Conservation (phyloP, 2,797 vertebrate genomes). For the Lacerta agilis region DNA sequence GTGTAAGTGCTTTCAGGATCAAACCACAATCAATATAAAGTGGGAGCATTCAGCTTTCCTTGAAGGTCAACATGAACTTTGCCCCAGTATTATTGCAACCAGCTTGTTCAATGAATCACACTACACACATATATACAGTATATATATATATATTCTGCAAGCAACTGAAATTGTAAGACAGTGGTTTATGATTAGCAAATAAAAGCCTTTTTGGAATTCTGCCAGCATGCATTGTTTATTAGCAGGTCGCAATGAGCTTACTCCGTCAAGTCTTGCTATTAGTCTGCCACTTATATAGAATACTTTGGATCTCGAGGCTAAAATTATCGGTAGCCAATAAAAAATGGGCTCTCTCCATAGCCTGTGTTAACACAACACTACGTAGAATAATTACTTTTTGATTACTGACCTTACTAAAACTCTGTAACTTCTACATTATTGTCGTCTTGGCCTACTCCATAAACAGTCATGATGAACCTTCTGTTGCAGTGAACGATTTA, state of each 20-base stretch:
- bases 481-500: not conserved
- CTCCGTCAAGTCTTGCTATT: constrained; percentile 13
- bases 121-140: not conserved
- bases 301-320: not conserved
- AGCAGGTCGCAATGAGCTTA: not conserved
- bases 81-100: not conserved
- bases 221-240: constrained; percentile 23
- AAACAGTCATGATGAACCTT: not conserved
- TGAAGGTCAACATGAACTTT: constrained; percentile 2
- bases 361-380: not conserved
- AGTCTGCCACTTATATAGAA: constrained; percentile 14
- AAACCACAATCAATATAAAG: not conserved
- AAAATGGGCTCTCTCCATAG: not conserved
- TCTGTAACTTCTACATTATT: not conserved
- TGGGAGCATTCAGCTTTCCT: not conserved
- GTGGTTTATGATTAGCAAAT: constrained; percentile 8
- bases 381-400: constrained; percentile 7
- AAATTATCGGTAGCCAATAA: not conserved
- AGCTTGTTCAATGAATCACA: constrained; percentile 17
- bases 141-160: not conserved
- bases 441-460: not conserved
- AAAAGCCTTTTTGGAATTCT: not conserved
- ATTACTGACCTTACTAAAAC: not conserved
- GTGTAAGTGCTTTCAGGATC: not conserved
- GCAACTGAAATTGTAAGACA: not conserved